phyloP scores from a whole-genome alignment of 2,797 vertebrate genomes.

The Nannoperca obscura region DNA sequence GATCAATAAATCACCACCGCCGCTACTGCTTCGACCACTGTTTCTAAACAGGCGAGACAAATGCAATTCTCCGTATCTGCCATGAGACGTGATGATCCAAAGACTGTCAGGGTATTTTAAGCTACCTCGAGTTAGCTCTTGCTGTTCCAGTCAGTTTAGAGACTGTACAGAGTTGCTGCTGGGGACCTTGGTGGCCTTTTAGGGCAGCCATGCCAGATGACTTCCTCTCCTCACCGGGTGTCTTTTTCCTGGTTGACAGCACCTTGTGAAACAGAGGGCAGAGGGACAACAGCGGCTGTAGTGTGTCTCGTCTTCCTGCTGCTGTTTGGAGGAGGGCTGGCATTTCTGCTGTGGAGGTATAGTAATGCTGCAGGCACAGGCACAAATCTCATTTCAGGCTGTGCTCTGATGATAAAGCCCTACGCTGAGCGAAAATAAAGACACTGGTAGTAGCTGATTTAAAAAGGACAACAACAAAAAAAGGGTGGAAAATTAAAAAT shows the following conservation, averaged over 20 bases:
- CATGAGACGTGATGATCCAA: conserved; percentile 50
- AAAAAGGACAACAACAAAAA: neutral
- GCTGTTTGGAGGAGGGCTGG: conserved; percentile 69
- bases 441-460: conserved; percentile 20
- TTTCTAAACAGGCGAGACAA: conserved; percentile 69
- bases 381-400: conserved; percentile 65
- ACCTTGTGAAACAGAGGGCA: conserved; percentile 71
- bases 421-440: conserved; percentile 33
- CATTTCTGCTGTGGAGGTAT: conserved; percentile 84
- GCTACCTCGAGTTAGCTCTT: conserved; percentile 31
- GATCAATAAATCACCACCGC: conserved; percentile 67
- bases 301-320: conserved; percentile 77
- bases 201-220: conserved; percentile 37
- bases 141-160: conserved; percentile 21
- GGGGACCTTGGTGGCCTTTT: conserved; percentile 21
- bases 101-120: conserved; percentile 42
- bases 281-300: conserved; percentile 59
- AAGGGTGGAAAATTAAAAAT: conserved; percentile 38
- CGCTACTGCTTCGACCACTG: conserved; percentile 40
- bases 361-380: conserved; percentile 36
- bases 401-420: conserved; percentile 46
- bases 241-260: conserved; percentile 68
- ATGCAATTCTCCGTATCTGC: conserved; percentile 58
- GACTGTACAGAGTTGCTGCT: conserved; percentile 22
- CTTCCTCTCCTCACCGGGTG: conserved; percentile 14